Base-by-base conservation (phyloP, 2,797 vertebrate species). In the Morus bassanus region DNA sequence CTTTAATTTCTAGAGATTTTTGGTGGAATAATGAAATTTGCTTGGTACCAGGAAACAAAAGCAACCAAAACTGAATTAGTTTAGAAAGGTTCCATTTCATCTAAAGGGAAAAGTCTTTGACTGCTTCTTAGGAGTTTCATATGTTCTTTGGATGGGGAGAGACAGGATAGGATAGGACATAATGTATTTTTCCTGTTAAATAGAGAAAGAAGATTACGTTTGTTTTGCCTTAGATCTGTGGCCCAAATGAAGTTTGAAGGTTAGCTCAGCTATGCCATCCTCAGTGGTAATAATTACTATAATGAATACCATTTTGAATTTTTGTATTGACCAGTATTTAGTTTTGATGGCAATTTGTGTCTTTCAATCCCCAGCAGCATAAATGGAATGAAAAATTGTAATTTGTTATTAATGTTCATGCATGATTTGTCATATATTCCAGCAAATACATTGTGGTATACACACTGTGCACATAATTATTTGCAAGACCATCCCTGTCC, bases 281-380 rank as follows among this genome's bases (percentile, higher is more conserved):
- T 61, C 51, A 54, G 2, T 35, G 13, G 23, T 22, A 57, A 30
- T 22, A 70, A 17, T 24, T 8, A 17, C 56, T 35, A 10, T 13
- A 22, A 9, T 0, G 7, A 80, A 59, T 6, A 31, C 1, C 0
- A 3, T 31, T 50, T 33, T 30, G 18, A 41, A 13, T 5, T 72
- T 75, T 48, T 65, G 24, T 51, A 21, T 76, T 85, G 57, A 23
- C 9, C 43, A 37, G 3, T 5, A 2, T 13, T 50, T 8, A 11
- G 3, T 39, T 91, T 82, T 43, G 45, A 35, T 16, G 18, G 11
- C 11, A 39, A 13, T 16, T 65, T 6, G 1, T 11, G 2, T 33
- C 56, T 74, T 80, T 41, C 16, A 27, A 6, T 37, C 68, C 23
- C 6, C 61, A 53, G 41, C 13, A 39, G 50, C 1, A 2, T 17